A percentile compares a stretch with the other conserved stretches of the same genome.
These are phyloP conservation scores for Odontamblyopus lacepedii DNA, from an alignment of 2,797 vertebrate genomes.

Conservation along the genomic window DNA sequence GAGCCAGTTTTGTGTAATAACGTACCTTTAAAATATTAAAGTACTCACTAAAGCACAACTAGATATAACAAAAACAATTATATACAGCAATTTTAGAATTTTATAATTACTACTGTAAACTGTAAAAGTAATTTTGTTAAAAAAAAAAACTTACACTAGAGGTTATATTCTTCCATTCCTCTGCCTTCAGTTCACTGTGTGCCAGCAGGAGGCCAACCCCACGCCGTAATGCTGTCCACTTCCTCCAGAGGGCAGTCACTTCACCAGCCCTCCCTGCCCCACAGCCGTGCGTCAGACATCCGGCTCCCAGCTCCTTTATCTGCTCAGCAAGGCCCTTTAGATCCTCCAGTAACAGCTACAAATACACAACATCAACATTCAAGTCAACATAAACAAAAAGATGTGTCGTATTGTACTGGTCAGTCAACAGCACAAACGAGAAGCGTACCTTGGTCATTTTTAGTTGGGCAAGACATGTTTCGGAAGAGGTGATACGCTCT, in stretches of 20 bases:
- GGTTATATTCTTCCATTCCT: conserved; percentile 85
- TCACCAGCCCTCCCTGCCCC: conserved; percentile 58
- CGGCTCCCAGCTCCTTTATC: conserved; percentile 63
- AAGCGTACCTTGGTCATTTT: conserved; percentile 79
- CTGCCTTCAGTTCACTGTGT: conserved; percentile 77
- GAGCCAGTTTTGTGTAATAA: too few relatives aligned
- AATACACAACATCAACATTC: conserved; percentile 1
- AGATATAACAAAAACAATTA: too few relatives aligned
- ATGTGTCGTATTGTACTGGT: neutral
- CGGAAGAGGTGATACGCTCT: conserved; percentile 75
- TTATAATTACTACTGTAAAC: neutral
- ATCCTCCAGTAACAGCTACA: conserved; percentile 66
- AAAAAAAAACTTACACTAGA: conserved; percentile 80
- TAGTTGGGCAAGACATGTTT: conserved; percentile 78
- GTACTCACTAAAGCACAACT: too few relatives aligned
- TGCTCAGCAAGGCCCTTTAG: conserved; percentile 46
- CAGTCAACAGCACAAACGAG: neutral
- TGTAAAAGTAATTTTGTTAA: neutral
- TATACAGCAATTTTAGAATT: neutral
- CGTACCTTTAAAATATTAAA: too few relatives aligned
- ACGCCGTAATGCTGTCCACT: conserved; percentile 80
- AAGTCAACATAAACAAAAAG: neutral
- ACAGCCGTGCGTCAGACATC: conserved; percentile 62
- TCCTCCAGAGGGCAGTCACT: conserved; percentile 79
- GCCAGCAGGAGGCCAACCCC: conserved; percentile 74